Evolutionary conservation across 2,888 invertebrate species (phyloP), one percentile per base, ranked within the genome.

Genomic region (Patella ulyssiponensis): DNA sequence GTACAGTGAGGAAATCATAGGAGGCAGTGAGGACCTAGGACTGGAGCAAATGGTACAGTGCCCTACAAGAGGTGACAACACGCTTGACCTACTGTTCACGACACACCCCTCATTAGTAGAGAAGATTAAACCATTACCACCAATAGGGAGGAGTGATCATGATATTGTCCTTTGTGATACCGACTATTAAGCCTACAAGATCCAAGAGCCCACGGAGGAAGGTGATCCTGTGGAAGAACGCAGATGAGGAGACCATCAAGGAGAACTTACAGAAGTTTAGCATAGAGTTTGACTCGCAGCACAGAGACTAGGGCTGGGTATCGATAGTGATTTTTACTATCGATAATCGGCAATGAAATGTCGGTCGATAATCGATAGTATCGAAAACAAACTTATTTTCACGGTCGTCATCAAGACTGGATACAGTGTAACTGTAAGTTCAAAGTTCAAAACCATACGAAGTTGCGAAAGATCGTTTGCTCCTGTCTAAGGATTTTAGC

Each of bases 61-160:
- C 64, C 78, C 78, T 15, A 73, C 79, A n/a, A 54, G 73, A 69
- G 52, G 53, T 23, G 76, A 70, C 17, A 76, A 79, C 70, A 73
- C 69, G 33, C 51, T 76, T 33, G 79, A 76, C 71, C 64, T 79
- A 15, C 33, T 79, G 33, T 44, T 73, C 15, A 76, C 76, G 14
- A 79, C 56, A 44, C 58, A 58, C 20, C 74, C 76, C 11, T 73
- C 69, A 64, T n/a, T 73, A 17, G 54, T 73, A 23, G 15, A 54
- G 54, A 20, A 69, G 17, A 64, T 11, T 17, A 53, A 54, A 44
- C 77, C 53, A 69, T 11, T 69, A 17, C 75, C 53, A 64, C 27
- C 71, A 73, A 73, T 75, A 69, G 75, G 69, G 20, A 69, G 70
- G 33, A n/a, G 51, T 14, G 69, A 75, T 53, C 75, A 75, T 75